Evolutionary conservation across 2,113 vertebrate species (phyloP).

Genomic region (Dipodomys spectabilis): DNA sequence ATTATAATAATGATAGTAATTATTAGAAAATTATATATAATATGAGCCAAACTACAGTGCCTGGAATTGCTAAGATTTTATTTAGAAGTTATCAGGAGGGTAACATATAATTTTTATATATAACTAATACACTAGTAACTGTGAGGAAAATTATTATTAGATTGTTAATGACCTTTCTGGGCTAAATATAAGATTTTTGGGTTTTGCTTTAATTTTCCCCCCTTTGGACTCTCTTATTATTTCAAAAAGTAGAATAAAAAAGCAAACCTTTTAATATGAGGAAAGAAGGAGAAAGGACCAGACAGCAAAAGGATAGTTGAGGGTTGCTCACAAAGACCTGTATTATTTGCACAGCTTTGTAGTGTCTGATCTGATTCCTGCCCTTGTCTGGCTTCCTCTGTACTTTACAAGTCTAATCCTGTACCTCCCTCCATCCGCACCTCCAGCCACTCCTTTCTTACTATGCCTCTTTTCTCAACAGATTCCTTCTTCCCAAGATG

Average conservation of each 20-base stretch:
- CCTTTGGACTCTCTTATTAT: not conserved
- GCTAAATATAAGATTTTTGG: not conserved
- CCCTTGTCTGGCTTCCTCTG: not conserved
- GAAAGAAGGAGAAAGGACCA: not conserved
- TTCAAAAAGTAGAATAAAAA: not conserved
- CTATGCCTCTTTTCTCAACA: not conserved
- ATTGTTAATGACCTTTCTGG: constrained; percentile 4
- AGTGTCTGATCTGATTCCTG: not conserved
- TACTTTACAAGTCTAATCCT: not conserved
- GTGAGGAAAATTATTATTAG: not conserved
- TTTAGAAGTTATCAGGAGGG: constrained; percentile 38
- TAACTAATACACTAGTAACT: not conserved
- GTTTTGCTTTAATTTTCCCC: not conserved
- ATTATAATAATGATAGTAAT: constrained; percentile 35
- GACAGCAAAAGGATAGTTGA: not conserved
- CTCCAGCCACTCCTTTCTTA: not conserved
- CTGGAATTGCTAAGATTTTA: constrained; percentile 53
- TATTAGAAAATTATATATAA: constrained; percentile 48
- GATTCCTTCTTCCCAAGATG: not conserved
- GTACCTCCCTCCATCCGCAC: not conserved
- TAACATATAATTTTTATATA: not conserved
- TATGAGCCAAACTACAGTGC: not conserved
- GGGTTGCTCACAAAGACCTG: not conserved
- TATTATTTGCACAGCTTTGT: not conserved
- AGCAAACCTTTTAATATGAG: not conserved